Evolutionary conservation across 2,888 invertebrate species (phyloP).

Genomic region (Didymodactylos carnosus): DNA sequence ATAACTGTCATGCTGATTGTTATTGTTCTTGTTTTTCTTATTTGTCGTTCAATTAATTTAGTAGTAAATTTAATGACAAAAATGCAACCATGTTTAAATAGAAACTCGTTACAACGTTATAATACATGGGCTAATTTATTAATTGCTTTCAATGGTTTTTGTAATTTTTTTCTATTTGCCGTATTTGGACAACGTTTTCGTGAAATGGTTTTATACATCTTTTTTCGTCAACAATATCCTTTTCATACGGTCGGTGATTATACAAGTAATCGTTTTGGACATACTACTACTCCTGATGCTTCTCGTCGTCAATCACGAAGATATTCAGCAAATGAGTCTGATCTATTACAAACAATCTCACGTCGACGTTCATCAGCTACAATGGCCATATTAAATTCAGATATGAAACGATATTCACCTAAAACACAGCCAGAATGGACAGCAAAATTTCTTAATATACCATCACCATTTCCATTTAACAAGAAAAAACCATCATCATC

Average conservation of each 20-base stretch:
- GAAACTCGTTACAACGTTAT: background rate
- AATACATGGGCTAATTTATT: background rate
- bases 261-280: background rate
- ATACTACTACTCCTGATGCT: background rate
- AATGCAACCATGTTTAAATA: background rate
- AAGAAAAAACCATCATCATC: background rate
- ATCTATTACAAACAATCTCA: background rate
- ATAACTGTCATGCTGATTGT: background rate
- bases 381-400: background rate
- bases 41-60: background rate
- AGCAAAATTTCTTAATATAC: no score
- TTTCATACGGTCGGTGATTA: background rate
- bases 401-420: no score
- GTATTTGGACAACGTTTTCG: background rate
- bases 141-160: background rate
- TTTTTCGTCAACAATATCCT: background rate
- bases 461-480: no score
- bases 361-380: background rate
- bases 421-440: no score
- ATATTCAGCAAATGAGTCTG: background rate
- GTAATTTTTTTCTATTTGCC: background rate
- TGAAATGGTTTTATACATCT: background rate
- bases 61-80: background rate
- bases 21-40: background rate
- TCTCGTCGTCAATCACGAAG: background rate